Evolutionary conservation across 2,113 vertebrate genomes (phyloP), one percentile per base, ranked within the genome.

Genomic region (Struthidea cinerea): DNA sequence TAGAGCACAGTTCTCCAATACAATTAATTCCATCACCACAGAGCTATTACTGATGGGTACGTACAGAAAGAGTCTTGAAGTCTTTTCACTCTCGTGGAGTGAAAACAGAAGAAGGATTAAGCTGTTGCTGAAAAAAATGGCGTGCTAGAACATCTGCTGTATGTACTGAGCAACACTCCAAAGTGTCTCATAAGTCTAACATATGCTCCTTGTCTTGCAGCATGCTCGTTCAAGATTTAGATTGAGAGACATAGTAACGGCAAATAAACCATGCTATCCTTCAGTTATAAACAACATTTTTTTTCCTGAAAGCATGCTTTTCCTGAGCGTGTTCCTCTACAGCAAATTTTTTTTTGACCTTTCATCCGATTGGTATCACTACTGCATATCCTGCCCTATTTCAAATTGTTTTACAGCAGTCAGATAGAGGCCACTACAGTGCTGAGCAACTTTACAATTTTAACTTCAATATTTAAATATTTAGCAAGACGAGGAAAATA

Each of bases 131-230:
- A 42, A 67, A 56, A 75, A 68, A 59, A 20, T 3, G 37, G 17
- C 50, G 80, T 50, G 44, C 28, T 80, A 86, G 65, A 87, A 71
- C 78, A 96, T 95, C 97, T 93, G 89, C 44, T 70, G 23, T 53
- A 19, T 57, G 57, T 91, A 76, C 46, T 46, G 53, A 94, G 81
- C 42, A 85, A 64, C 53, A 41, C 61, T 87, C 30, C 56, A 79
- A 89, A 86, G 59, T 95, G 80, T 93, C 97, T 96, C 73, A 3
- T 65, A 92, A 95, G 86, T 87, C 84, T 93, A 96, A 96, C 96
- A 96, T 92, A 77, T 37, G 93, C 96, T 75, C 68, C 83, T 76
- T 67, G 50, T 88, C 87, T 87, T 74, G 69, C 30, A 56, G 61
- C n/a, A 41, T 46, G 79, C 55, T 80, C 50, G 17, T 77, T 91